A percentile compares a stretch with the other conserved stretches of the same genome.
Conservation (phyloP, 2,888 invertebrate species). For the Pristionchus exspectatus region DNA sequence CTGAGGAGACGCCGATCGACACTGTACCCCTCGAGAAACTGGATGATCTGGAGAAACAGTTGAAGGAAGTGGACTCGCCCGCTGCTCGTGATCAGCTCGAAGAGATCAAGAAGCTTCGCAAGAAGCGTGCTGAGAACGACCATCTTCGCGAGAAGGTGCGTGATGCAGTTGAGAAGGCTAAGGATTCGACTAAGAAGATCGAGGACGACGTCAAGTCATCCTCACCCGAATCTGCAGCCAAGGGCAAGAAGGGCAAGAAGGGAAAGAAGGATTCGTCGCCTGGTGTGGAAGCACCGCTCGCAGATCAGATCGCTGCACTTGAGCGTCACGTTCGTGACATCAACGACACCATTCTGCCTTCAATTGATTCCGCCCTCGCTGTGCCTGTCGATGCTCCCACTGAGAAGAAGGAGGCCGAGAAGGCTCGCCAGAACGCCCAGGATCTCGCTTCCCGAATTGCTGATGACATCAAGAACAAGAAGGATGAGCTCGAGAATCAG, state of each 20-base stretch:
- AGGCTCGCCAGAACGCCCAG: constrained; percentile 44
- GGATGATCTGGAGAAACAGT: constrained; percentile 59
- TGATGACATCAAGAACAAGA: constrained; percentile 33
- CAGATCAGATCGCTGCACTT: constrained; percentile 47
- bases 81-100: constrained; percentile 52
- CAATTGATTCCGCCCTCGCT: constrained; percentile 26
- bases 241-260: constrained; percentile 59
- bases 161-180: constrained; percentile 59
- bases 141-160: constrained; percentile 54
- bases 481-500: constrained; percentile 35
- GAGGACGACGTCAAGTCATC: constrained; percentile 57
- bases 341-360: constrained; percentile 13
- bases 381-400: constrained; percentile 35
- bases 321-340: constrained; percentile 7
- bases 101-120: constrained; percentile 60
- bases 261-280: constrained; percentile 62
- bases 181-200: constrained; percentile 57
- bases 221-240: constrained; percentile 32
- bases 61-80: constrained; percentile 59
- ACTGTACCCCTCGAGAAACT: constrained; percentile 37
- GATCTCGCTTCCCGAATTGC: constrained; percentile 24
- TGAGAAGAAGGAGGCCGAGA: constrained; percentile 48
- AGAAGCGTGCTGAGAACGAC: constrained; percentile 59
- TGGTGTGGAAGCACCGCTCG: constrained; percentile 56
- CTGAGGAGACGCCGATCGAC: constrained; percentile 37